Conservation (phyloP, 2,888 invertebrate genomes). For the Palloptera scutellata region DNA sequence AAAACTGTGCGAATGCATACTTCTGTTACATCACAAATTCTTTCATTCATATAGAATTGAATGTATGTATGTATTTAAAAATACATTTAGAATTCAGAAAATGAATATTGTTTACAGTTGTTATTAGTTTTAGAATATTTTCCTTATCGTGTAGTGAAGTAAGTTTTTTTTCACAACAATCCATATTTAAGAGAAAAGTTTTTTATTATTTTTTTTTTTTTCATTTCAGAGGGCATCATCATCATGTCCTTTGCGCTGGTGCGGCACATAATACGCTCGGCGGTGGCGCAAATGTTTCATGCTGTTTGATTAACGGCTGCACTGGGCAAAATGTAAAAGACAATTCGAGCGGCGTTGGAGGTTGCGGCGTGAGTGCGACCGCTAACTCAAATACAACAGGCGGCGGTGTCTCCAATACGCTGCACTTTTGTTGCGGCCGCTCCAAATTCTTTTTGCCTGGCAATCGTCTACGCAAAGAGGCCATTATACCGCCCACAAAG, state of each 20-base stretch:
- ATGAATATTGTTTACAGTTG: too few relatives aligned
- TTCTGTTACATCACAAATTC: too few relatives aligned
- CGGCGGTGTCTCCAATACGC: conserved; percentile 37
- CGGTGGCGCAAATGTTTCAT: conserved; percentile 44
- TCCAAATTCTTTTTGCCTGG: conserved; percentile 79
- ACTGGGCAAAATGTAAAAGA: conserved; percentile 39
- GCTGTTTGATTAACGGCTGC: conserved; percentile 52
- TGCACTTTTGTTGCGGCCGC: conserved; percentile 58
- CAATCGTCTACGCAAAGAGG: conserved; percentile 77
- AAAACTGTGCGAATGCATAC: too few relatives aligned
- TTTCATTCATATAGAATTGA: too few relatives aligned
- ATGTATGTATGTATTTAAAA: too few relatives aligned
- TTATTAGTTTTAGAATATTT: too few relatives aligned
- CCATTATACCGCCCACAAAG: conserved; percentile 87
- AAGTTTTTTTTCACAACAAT: too few relatives aligned
- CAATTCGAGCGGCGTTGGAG: conserved; percentile 23
- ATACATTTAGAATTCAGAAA: too few relatives aligned
- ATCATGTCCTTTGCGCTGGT: conserved; percentile 56
- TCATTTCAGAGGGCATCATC: conserved; percentile 48
- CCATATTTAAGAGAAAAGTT: too few relatives aligned
- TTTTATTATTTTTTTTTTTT: background rate
- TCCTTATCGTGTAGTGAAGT: too few relatives aligned
- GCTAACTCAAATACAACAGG: conserved; percentile 43
- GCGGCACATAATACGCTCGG: conserved; percentile 45
- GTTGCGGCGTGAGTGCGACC: conserved; percentile 44